phyloP scores from a whole-genome alignment of 2,113 vertebrate species.

The Istiophorus platypterus region DNA sequence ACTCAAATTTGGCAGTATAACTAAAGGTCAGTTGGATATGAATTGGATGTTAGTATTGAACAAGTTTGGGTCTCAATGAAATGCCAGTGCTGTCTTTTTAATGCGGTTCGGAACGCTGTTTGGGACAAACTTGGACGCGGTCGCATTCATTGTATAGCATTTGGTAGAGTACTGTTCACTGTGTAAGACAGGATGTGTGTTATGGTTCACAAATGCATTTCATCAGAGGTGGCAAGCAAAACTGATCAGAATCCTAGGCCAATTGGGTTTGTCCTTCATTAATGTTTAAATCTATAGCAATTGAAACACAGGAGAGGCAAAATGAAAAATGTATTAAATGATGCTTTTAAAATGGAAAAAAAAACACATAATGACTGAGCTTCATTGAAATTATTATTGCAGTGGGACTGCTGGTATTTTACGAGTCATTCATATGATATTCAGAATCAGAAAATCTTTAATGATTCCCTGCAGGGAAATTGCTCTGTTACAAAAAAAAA shows the following conservation, averaged over 20 bases:
- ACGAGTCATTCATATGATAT: too few species aligned
- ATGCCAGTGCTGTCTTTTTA: background rate
- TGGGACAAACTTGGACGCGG: background rate
- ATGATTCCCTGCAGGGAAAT: too few species aligned
- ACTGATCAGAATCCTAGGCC: background rate
- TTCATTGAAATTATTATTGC: background rate
- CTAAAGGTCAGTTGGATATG: background rate
- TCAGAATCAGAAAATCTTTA: too few species aligned
- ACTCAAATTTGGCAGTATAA: background rate
- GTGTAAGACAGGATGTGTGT: background rate
- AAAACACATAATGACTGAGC: background rate
- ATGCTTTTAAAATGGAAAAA: background rate
- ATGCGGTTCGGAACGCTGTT: background rate
- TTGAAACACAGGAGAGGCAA: background rate
- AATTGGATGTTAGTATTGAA: background rate
- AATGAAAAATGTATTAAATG: background rate
- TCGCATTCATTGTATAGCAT: background rate
- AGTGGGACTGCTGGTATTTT: background rate
- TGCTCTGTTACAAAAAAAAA: too few species aligned
- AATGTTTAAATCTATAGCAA: background rate
- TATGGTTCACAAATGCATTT: constrained; percentile 12
- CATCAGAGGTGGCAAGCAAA: constrained; percentile 5
- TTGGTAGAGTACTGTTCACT: background rate
- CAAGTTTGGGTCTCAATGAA: background rate
- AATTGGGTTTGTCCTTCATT: background rate